Percentiles rank a stretch among this genome's conserved stretches.
Evolutionary conservation across 2,888 invertebrate species (phyloP).

Genomic region (Sycophila texana): DNA sequence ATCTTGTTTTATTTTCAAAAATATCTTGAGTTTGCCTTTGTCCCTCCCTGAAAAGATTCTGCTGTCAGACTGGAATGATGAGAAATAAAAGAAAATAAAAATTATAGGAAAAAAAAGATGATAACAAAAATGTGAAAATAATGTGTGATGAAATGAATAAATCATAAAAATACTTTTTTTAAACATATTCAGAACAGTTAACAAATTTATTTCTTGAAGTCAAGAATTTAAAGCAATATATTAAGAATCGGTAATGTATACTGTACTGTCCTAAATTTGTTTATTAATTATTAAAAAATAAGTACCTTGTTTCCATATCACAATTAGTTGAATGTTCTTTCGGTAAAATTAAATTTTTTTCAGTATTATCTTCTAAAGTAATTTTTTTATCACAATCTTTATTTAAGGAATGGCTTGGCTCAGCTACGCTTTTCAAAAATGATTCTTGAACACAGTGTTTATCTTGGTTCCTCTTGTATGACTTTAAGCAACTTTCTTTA

Average conservation of each 20-base stretch:
- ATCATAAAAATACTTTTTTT: slow-evolving; percentile 23
- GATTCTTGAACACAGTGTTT: slow-evolving; percentile 4
- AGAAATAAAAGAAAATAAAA: slow-evolving; percentile 55
- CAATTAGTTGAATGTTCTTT: slow-evolving; percentile 32
- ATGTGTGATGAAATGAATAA: slow-evolving; percentile 5
- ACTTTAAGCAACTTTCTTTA: slow-evolving; percentile 1
- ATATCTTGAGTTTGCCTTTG: slow-evolving; percentile 51
- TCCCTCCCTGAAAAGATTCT: slow-evolving; percentile 60
- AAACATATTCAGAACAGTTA: too few relatives aligned
- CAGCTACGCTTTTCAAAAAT: slow-evolving; percentile 25
- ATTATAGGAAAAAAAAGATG: slow-evolving; percentile 46
- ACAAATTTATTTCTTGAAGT: too few relatives aligned
- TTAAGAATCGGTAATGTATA: too few relatives aligned
- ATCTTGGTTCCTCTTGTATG: background rate
- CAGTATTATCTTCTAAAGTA: slow-evolving; percentile 16
- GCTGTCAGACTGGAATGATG: slow-evolving; percentile 59
- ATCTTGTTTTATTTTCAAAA: slow-evolving; percentile 51
- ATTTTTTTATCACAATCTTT: slow-evolving; percentile 41
- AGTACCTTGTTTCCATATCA: slow-evolving; percentile 54
- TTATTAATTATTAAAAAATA: background rate
- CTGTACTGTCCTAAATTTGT: too few relatives aligned
- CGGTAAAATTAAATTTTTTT: slow-evolving; percentile 21
- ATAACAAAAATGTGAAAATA: slow-evolving; percentile 22
- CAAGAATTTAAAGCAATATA: too few relatives aligned
- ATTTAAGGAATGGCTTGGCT: slow-evolving; percentile 44